Base-by-base conservation (phyloP, 2,888 invertebrate species). In the Andrena minutula region DNA sequence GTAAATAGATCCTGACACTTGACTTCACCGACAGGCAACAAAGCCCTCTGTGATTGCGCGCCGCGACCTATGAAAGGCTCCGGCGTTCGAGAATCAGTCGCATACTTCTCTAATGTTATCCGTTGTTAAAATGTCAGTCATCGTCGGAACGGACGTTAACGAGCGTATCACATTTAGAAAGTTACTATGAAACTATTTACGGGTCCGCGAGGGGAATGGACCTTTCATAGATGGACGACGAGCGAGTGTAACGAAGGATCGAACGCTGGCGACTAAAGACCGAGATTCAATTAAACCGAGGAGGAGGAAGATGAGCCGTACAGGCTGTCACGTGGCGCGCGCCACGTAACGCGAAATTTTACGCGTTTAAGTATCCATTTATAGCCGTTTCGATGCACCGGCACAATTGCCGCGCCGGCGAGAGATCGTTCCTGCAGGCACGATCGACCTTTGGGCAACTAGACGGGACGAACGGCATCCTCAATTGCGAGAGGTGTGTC, bases 401-500 rank as follows among this genome's bases (percentile, higher is more conserved):
- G 58, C 58, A 70, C 75, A 73, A 86, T 82, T 70, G 75, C 56
- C 32, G 41, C 70, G 75, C 56, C 32, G 41, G 51, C 23, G 56
- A 56, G 35, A 51, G 76, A 75, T 77, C 82, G 79, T 76, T 79
- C 53, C 53, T 53, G 69, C 78, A 64, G 74, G 77, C 85, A 87
- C 86, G 87, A 82, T 83, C 86, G 88, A 88, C 88, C 88, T 88
- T 88, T 88, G 82, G 82, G 53, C 83, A 85, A 86, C 79, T 77
- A 83, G 86, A 88, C 88, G 77, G 83, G 87, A 83, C 88, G 82
- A 81, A 83, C 83, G 82, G 85, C 86, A 85, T 89, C 88, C 81
- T 87, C 83, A 75, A 79, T 84, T 79, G 82, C 89, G 28, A 80
- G 88, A 90, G 88, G 89, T 89, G 90, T 89, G 89, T 90, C 89